Evolutionary conservation across 2,888 invertebrate species (phyloP).

Genomic region (Chymomyza procnemis): DNA sequence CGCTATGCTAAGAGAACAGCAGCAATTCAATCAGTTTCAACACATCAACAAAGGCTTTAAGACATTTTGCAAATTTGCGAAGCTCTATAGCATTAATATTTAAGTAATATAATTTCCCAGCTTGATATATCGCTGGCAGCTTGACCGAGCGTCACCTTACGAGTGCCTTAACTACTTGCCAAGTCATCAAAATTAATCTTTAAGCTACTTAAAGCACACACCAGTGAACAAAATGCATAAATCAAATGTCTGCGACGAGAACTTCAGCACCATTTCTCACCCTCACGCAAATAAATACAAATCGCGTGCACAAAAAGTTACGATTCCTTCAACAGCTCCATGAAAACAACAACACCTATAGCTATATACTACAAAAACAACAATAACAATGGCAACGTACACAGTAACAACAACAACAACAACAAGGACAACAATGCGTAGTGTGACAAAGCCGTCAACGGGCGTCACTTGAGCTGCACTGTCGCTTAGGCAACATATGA

Average conservation of each 20-base stretch:
- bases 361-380: conserved; percentile 7
- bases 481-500: conserved; percentile 37
- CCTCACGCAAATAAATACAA: background rate
- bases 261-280: conserved; percentile 1
- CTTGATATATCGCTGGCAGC: background rate
- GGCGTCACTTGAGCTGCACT: conserved; percentile 66
- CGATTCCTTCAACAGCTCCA: conserved; percentile 29
- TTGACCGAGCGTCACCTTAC: conserved; percentile 9
- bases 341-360: conserved; percentile 53
- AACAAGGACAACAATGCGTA: conserved; percentile 11
- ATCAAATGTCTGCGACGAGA: conserved; percentile 33
- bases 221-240: conserved; percentile 15
- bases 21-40: too few species aligned
- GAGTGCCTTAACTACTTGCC: conserved; percentile 28
- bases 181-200: conserved; percentile 40
- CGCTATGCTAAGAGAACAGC: too few species aligned
- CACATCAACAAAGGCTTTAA: background rate
- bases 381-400: conserved; percentile 18
- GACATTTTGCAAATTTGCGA: background rate
- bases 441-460: conserved; percentile 61
- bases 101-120: background rate
- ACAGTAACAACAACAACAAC: conserved; percentile 32
- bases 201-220: conserved; percentile 30
- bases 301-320: conserved; percentile 43
- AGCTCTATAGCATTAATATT: background rate